A percentile compares a stretch with the other conserved stretches of the same genome.
Evolutionary conservation across 2,888 invertebrate genomes (phyloP).

Genomic region (Elmis aenea): DNA sequence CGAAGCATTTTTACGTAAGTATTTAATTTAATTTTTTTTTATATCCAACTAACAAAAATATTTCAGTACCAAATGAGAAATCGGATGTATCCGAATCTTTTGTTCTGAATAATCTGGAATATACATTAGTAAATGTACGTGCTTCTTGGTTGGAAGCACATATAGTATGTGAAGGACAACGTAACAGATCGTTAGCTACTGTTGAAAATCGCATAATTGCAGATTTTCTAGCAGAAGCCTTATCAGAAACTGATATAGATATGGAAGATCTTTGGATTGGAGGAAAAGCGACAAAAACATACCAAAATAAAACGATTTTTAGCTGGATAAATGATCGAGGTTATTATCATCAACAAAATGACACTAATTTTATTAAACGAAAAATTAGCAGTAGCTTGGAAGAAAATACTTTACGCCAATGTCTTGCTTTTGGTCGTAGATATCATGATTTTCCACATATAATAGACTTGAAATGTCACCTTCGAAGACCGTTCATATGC

Average conservation of each 20-base stretch:
- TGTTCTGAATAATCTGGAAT: conserved; percentile 4
- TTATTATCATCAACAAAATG: neutral
- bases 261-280: conserved; percentile 10
- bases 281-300: neutral
- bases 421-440: neutral
- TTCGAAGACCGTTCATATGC: conserved; percentile 38
- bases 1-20: neutral
- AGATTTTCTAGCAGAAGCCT: conserved; percentile 5
- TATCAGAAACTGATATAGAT: conserved; percentile 8
- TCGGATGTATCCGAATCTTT: conserved; percentile 1
- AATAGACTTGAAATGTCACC: conserved; percentile 49
- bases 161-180: conserved; percentile 1
- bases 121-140: conserved; percentile 1
- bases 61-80: conserved; percentile 3
- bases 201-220: neutral
- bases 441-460: conserved; percentile 34
- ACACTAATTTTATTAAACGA: neutral
- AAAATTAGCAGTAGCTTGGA: neutral
- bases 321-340: neutral
- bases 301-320: neutral
- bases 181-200: conserved; percentile 5
- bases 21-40: neutral
- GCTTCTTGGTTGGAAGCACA: conserved; percentile 7
- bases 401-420: neutral
- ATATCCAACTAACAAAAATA: neutral